These are phyloP conservation scores for Columba janthina DNA, from an alignment of 2,113 vertebrate species.

Conservation along the genomic window DNA sequence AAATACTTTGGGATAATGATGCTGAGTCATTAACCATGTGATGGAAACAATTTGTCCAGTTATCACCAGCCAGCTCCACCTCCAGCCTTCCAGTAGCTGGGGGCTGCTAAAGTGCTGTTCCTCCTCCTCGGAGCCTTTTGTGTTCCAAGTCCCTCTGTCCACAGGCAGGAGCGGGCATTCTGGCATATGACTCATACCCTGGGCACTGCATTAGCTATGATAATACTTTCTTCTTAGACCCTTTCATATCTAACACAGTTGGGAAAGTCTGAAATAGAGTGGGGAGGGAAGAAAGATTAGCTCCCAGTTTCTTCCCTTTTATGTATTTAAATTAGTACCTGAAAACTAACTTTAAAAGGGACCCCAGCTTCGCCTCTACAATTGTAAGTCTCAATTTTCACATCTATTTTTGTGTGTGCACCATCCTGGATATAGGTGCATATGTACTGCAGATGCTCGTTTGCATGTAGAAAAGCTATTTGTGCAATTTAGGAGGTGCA, in stretches of 20 bases:
- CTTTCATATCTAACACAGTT: not conserved
- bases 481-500: not conserved
- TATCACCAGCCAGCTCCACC: slow-evolving; percentile 52
- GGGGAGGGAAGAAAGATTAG: not conserved
- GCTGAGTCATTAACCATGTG: slow-evolving; percentile 65
- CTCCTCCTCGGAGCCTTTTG: not conserved
- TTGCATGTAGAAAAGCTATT: slow-evolving; percentile 25
- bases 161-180: not conserved
- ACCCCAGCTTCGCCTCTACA: not conserved
- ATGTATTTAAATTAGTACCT: not conserved
- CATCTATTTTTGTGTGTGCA: not conserved
- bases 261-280: not conserved
- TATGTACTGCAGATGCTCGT: not conserved
- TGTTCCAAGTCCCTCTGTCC: slow-evolving; percentile 6
- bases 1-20: slow-evolving; percentile 22
- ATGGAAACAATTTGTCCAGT: slow-evolving; percentile 56
- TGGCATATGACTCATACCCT: not conserved
- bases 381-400: not conserved
- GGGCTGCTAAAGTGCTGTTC: slow-evolving; percentile 6
- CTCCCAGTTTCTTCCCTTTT: not conserved
- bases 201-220: not conserved
- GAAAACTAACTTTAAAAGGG: not conserved
- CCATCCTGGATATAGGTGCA: not conserved
- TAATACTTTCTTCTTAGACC: not conserved
- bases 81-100: slow-evolving; percentile 29